Percentiles rank a stretch among this genome's conserved stretches.
Evolutionary conservation across 1,140 invertebrate species (phyloP).

Genomic region (Helicoverpa zea): DNA sequence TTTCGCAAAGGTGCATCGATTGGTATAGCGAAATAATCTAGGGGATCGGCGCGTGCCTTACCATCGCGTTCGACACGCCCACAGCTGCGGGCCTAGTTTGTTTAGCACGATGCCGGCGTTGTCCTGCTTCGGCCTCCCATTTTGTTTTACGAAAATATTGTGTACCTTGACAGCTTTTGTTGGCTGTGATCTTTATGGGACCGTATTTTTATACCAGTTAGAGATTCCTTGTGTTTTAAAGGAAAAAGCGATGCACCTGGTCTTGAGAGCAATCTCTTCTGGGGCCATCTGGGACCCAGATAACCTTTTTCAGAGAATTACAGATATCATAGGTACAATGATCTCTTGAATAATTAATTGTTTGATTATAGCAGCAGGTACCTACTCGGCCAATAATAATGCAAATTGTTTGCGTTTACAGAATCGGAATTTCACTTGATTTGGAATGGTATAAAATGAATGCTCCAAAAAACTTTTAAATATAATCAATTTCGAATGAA

Average conservation of each 20-base stretch:
- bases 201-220: too few relatives aligned
- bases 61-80: constrained; percentile 68
- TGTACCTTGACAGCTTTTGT: not conserved
- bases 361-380: too few relatives aligned
- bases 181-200: not conserved
- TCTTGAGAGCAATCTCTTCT: too few relatives aligned
- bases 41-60: constrained; percentile 71
- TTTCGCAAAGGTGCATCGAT: constrained; percentile 43
- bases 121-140: constrained; percentile 33
- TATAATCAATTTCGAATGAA: not conserved
- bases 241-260: too few relatives aligned
- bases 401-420: too few relatives aligned
- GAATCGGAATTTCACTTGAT: too few relatives aligned
- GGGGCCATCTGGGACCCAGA: not conserved
- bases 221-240: too few relatives aligned
- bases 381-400: too few relatives aligned
- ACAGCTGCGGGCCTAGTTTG: constrained; percentile 72
- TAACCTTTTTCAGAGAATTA: not conserved
- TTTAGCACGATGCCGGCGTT: constrained; percentile 66
- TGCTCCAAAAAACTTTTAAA: too few relatives aligned
- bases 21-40: constrained; percentile 51
- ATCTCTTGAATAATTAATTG: too few relatives aligned
- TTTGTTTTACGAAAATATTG: not conserved
- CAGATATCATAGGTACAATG: too few relatives aligned
- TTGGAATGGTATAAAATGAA: too few relatives aligned